Evolutionary conservation across 1,140 invertebrate genomes (phyloP).

Genomic region (Aleiodes sp.): DNA sequence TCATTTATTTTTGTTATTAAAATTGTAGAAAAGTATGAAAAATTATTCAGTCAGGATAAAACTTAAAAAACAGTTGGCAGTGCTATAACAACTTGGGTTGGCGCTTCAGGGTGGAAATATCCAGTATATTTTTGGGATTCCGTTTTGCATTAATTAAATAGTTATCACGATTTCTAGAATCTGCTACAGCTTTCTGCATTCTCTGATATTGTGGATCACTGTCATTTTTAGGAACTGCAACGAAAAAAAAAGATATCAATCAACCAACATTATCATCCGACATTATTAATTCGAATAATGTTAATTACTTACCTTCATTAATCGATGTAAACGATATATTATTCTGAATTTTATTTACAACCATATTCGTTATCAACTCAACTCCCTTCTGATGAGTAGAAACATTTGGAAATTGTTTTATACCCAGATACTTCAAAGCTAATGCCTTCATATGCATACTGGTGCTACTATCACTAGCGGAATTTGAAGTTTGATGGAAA

Average conservation of each 20-base stretch:
- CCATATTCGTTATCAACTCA: constrained; percentile 16
- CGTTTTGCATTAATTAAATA: constrained; percentile 22
- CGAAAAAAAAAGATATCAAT: background rate
- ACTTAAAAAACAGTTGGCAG: background rate
- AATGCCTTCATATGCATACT: constrained; percentile 73
- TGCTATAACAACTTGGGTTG: constrained; percentile 71
- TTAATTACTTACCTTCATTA: background rate
- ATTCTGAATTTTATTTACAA: background rate
- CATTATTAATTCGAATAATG: background rate
- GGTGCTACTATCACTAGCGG: constrained; percentile 63
- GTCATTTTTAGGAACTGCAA: constrained; percentile 27
- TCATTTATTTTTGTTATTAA: no score
- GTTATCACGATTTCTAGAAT: constrained; percentile 19
- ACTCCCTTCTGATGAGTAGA: constrained; percentile 38
- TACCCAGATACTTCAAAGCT: constrained; percentile 73
- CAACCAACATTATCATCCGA: background rate
- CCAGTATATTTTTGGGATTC: constrained; percentile 65
- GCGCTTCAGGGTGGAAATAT: constrained; percentile 72
- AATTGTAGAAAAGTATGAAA: no score
- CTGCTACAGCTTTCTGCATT: constrained; percentile 17
- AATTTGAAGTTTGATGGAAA: constrained; percentile 45
- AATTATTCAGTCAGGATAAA: background rate
- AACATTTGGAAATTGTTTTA: constrained; percentile 63
- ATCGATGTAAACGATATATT: background rate
- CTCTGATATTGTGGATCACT: constrained; percentile 17